A percentile compares a stretch with the other conserved stretches of the same genome.
These are phyloP conservation scores for Pygoscelis adeliae DNA, from an alignment of 2,113 vertebrate species.

Conservation along the genomic window DNA sequence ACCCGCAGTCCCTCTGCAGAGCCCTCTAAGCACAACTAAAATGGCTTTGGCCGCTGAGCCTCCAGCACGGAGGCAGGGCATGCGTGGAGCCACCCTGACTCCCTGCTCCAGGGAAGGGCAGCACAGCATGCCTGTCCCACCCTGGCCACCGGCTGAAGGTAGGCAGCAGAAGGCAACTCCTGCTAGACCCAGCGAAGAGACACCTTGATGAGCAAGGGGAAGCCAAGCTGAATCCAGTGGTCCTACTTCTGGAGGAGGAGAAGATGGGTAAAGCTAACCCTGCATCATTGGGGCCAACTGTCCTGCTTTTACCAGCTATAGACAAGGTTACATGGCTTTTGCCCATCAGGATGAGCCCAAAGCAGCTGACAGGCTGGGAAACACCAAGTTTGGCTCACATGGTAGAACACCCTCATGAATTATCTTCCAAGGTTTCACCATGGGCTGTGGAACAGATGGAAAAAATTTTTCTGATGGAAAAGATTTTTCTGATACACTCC, in stretches of 20 bases:
- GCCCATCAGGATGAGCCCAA: not conserved
- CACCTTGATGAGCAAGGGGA: not conserved
- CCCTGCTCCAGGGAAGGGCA: not conserved
- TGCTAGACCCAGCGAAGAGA: not conserved
- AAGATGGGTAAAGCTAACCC: not conserved
- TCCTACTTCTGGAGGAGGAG: not conserved
- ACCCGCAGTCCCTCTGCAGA: not conserved
- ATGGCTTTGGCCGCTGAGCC: not conserved
- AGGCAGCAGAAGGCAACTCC: not conserved
- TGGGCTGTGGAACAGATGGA: not conserved
- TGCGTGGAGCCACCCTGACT: too few species aligned
- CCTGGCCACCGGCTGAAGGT: rapidly evolving
- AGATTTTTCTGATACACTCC: rapidly evolving
- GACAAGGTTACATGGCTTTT: not conserved
- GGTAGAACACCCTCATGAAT: not conserved
- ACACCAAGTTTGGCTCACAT: not conserved
- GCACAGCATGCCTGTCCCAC: not conserved
- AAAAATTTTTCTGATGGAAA: not conserved
- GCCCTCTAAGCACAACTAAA: not conserved
- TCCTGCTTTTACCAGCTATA: not conserved
- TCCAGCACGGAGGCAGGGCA: not conserved
- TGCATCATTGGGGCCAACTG: not conserved
- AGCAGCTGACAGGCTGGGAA: not conserved
- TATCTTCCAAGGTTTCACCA: not conserved
- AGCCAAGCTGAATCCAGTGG: not conserved